Percentiles rank a stretch among this genome's conserved stretches.
Conservation (phyloP, 92 coral and sea anemone species). For the Phymanthus crucifer region DNA sequence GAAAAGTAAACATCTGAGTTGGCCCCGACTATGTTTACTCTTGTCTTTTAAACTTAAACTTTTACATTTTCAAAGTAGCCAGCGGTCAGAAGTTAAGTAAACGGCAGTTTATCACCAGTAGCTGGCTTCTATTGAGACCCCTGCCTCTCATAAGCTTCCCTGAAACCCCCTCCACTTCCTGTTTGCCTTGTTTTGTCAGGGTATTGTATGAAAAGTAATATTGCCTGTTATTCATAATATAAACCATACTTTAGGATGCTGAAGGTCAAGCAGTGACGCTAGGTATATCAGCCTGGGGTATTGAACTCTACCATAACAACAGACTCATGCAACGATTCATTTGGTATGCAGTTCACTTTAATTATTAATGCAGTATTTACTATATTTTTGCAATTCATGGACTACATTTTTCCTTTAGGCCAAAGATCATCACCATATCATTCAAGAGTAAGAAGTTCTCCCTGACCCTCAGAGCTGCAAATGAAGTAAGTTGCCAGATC, state of each 20-base stretch:
- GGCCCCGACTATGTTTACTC: no score
- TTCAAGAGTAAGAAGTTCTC: slow-evolving; percentile 92
- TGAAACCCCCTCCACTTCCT: no score
- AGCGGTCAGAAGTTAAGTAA: no score
- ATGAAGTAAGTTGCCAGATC: slow-evolving; percentile 60
- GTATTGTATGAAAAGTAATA: background rate
- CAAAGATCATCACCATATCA: slow-evolving; percentile 89
- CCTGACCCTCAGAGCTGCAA: slow-evolving; percentile 84
- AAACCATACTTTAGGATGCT: slow-evolving; percentile 62
- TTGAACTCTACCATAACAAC: slow-evolving; percentile 85
- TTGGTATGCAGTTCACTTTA: slow-evolving; percentile 58
- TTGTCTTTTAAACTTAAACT: no score
- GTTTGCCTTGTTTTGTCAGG: no score
- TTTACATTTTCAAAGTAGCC: no score
- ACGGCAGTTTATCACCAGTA: no score
- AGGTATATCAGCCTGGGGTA: slow-evolving; percentile 97
- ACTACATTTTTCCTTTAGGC: slow-evolving; percentile 69
- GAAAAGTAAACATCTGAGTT: no score
- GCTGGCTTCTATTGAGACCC: no score
- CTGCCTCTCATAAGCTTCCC: no score
- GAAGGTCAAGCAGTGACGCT: slow-evolving; percentile 90
- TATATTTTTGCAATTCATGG: background rate
- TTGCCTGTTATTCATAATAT: background rate
- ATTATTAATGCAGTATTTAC: background rate
- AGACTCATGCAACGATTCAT: slow-evolving; percentile 91